Base-by-base conservation (phyloP, 2,888 invertebrate genomes). In the Mellilla xanthometata region DNA sequence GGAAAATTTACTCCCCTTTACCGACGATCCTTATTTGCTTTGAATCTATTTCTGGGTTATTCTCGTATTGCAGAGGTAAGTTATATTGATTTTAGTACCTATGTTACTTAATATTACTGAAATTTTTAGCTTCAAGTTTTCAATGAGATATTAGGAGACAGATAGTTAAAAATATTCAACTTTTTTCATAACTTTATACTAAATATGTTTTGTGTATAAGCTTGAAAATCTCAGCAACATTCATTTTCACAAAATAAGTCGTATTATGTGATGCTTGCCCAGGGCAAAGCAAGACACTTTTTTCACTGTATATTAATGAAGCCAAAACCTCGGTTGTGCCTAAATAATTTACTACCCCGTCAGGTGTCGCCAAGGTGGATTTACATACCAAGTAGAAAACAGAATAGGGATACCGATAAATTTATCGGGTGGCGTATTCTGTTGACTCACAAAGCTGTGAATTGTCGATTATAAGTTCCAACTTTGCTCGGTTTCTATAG, bases 241-340 rank as follows among this genome's bases (percentile, higher is more conserved):
- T n/a, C n/a, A n/a, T n/a, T 40, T 46, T 32, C 3, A 13, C 12
- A 19, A 27, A 15, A 30, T 22, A 31, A 13, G 40, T 32, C n/a
- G n/a, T n/a, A n/a, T n/a, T n/a, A 41, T 23, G 22, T 13, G 3
- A 15, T 9, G 24, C 13, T 2, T 45, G 35, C 28, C 31, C 32
- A 36, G 12, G 7, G 23, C 8, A 11, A 47, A 38, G 32, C 30
- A 23, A 57, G 70, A 61, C 68, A 69, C 69, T 81, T 82, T 81
- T 83, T 81, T 76, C 67, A 61, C 70, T 67, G 79, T 77, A 77
- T 81, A 81, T 81, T 81, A 84, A 86, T 78, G 80, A 80, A 78
- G 72, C 66, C 64, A 76, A 79, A 82, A 81, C 81, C 80, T 78
- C 72, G 68, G 70, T 72, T 73, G 76, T 77, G 81, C 78, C 81